phyloP scores from a whole-genome alignment of 2,888 invertebrate species.

The Callyntrura sp. region DNA sequence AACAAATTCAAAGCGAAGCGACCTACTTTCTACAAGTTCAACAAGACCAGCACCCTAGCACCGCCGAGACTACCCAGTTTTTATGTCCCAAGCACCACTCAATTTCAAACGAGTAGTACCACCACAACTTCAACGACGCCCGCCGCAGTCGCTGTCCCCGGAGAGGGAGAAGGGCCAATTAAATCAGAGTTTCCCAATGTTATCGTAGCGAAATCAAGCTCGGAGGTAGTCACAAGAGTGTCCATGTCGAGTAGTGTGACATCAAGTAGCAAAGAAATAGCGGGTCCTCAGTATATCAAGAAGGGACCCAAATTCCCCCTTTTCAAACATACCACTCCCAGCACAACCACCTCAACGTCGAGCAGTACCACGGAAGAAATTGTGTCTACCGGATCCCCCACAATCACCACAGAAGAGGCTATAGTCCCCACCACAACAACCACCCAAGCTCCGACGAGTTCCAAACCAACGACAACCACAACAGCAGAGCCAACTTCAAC shows the following conservation, averaged over 20 bases:
- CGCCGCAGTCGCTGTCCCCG: constrained; percentile 7
- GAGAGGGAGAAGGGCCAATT: constrained; percentile 4
- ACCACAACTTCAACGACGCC: constrained; percentile 59
- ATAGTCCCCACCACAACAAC: constrained; percentile 59
- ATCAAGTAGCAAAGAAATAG: constrained; percentile 69
- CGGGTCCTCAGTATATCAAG: constrained; percentile 65
- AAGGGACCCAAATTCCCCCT: constrained; percentile 64
- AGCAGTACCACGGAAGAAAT: constrained; percentile 23
- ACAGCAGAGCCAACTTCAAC: constrained; percentile 68
- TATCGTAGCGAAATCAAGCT: constrained; percentile 71
- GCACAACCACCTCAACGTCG: constrained; percentile 47
- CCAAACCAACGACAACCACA: constrained; percentile 47
- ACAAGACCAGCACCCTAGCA: constrained; percentile 80
- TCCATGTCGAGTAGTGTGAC: constrained; percentile 62
- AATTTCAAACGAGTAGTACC: constrained; percentile 61
- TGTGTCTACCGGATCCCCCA: no score
- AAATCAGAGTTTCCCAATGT: constrained; percentile 72
- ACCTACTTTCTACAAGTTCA: constrained; percentile 83
- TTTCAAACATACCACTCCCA: constrained; percentile 74
- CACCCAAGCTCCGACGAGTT: constrained; percentile 55
- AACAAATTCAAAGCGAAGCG: constrained; percentile 81
- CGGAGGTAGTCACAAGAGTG: constrained; percentile 70
- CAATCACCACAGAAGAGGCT: not conserved
- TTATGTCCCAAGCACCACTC: constrained; percentile 79
- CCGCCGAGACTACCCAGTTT: constrained; percentile 82